These are phyloP conservation scores for Metopolophium dirhodum DNA, from an alignment of 1,140 invertebrate genomes.

Conservation along the genomic window DNA sequence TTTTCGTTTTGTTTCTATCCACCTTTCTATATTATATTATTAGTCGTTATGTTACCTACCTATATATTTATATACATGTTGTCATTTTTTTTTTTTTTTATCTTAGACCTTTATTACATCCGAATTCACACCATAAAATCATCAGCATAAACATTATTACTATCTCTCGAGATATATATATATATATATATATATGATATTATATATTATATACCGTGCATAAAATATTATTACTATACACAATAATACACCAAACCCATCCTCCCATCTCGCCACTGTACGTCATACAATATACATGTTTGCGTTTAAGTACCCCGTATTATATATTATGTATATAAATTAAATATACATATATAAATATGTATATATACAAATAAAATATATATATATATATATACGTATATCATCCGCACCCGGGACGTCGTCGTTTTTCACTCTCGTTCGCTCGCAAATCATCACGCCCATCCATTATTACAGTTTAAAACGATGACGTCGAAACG, in stretches of 20 bases:
- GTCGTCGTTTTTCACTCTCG: background rate
- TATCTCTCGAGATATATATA: background rate
- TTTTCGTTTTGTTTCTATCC: background rate
- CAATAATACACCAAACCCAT: background rate
- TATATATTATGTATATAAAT: background rate
- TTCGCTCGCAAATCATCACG: background rate
- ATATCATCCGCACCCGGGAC: background rate
- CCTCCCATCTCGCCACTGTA: background rate
- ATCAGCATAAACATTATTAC: conserved; percentile 10
- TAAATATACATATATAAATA: background rate
- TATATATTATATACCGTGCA: background rate
- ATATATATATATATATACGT: background rate
- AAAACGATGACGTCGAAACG: background rate
- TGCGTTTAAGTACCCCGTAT: background rate
- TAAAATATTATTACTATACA: conserved; percentile 4
- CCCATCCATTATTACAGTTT: conserved; percentile 19
- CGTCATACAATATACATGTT: background rate
- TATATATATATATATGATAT: too few species aligned
- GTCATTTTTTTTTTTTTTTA: background rate
- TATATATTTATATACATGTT: conserved; percentile 5
- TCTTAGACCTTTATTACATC: conserved; percentile 1
- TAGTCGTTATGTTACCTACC: background rate
- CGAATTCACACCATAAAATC: conserved; percentile 17
- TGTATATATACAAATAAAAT: background rate
- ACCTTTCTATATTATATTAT: background rate